These are phyloP conservation scores for Adoxophyes honmai DNA, from an alignment of 1,140 invertebrate species.

Conservation along the genomic window DNA sequence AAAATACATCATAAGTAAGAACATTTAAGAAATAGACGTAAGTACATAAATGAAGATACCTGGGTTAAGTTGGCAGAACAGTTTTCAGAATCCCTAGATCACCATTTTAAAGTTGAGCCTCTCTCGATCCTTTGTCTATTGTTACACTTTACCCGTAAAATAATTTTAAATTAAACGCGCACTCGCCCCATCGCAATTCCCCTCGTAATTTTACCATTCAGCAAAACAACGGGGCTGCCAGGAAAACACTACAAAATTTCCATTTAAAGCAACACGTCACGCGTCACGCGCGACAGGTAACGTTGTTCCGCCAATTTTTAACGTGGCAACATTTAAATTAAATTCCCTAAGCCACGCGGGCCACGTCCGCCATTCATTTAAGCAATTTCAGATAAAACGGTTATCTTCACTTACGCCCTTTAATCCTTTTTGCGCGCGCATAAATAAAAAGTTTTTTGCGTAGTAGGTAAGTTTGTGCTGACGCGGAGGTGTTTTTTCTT, in stretches of 20 bases:
- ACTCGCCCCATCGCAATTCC: no score
- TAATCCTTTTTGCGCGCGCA: slow-evolving; percentile 9
- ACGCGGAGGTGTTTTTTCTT: slow-evolving; percentile 4
- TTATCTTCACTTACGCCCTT: slow-evolving; percentile 7
- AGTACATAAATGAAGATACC: no score
- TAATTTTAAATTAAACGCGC: no score
- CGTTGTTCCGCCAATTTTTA: slow-evolving; percentile 14
- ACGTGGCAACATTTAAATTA: slow-evolving; percentile 15
- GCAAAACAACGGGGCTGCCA: no score
- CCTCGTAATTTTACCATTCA: no score
- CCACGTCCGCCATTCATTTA: slow-evolving; percentile 10
- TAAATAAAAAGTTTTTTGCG: slow-evolving; percentile 9
- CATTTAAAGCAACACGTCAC: slow-evolving; percentile 12
- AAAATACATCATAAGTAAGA: no score
- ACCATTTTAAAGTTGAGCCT: no score
- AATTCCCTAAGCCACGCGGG: slow-evolving; percentile 4
- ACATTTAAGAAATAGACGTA: no score
- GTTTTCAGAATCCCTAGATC: no score
- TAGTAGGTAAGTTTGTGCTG: slow-evolving; percentile 5
- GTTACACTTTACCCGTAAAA: no score
- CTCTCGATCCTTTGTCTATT: no score
- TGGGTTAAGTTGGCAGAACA: no score
- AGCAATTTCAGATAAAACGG: slow-evolving; percentile 13
- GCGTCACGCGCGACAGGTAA: slow-evolving; percentile 8
- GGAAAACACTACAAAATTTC: not conserved